Conservation (phyloP, 2,888 invertebrate genomes). For the Thelaira solivaga region DNA sequence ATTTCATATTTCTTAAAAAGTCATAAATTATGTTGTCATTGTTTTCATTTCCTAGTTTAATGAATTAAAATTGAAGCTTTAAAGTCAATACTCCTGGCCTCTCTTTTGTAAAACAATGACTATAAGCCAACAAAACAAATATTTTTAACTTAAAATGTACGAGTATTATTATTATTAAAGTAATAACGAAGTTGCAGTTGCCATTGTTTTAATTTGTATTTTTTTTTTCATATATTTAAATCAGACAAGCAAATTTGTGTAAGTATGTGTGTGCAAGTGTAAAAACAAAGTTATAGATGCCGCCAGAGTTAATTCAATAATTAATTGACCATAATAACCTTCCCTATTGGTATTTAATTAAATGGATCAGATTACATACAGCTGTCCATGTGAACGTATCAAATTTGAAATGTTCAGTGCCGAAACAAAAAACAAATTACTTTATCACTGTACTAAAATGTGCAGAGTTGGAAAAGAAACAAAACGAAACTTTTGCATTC, state of each 20-base stretch:
- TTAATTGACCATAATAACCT: slow-evolving; percentile 53
- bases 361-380: slow-evolving; percentile 39
- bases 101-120: too few relatives aligned
- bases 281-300: background rate
- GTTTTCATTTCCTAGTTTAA: too few relatives aligned
- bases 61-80: too few relatives aligned
- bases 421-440: background rate
- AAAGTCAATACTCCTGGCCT: too few relatives aligned
- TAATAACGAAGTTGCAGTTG: slow-evolving; percentile 19
- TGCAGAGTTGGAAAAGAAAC: too few relatives aligned
- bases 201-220: slow-evolving; percentile 12
- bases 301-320: slow-evolving; percentile 42
- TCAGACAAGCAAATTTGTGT: background rate
- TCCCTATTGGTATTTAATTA: slow-evolving; percentile 55
- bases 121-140: background rate
- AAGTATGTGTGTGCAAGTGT: background rate
- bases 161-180: background rate
- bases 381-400: background rate
- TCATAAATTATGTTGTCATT: too few relatives aligned
- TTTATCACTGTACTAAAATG: background rate
- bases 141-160: background rate
- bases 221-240: background rate
- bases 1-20: too few relatives aligned
- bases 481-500: too few relatives aligned
- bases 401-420: background rate